These are phyloP conservation scores for Protodeltote pygarga DNA, from an alignment of 2,888 invertebrate genomes.

Conservation along the genomic window DNA sequence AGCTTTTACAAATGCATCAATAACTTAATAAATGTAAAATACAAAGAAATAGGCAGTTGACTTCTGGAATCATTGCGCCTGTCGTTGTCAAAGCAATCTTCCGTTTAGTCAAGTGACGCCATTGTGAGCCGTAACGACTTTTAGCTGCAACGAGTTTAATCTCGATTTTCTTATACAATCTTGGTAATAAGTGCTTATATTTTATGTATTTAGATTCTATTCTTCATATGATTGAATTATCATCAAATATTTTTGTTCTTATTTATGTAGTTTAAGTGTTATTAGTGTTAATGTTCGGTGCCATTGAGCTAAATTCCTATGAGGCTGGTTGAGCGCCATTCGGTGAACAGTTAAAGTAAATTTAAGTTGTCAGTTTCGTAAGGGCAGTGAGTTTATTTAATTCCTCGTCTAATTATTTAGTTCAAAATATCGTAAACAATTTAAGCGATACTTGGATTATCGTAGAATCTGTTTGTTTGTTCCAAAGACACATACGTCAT, in stretches of 20 bases:
- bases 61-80: constrained; percentile 52
- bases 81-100: constrained; percentile 71
- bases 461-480: constrained; percentile 16
- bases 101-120: constrained; percentile 90
- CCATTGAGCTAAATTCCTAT: constrained; percentile 90
- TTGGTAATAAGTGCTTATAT: constrained; percentile 76
- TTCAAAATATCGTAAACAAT: neutral
- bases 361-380: constrained; percentile 61
- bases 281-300: constrained; percentile 86
- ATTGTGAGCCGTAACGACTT: constrained; percentile 95
- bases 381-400: constrained; percentile 42
- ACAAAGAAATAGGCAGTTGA: constrained; percentile 47
- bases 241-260: constrained; percentile 78
- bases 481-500: constrained; percentile 27
- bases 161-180: constrained; percentile 90
- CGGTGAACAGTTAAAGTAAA: constrained; percentile 76
- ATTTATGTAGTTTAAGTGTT: constrained; percentile 73
- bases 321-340: constrained; percentile 90
- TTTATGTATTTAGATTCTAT: constrained; percentile 72
- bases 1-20: neutral
- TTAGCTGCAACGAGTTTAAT: constrained; percentile 88
- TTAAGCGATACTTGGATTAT: constrained; percentile 6
- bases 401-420: constrained; percentile 20
- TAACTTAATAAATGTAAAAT: neutral
- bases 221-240: constrained; percentile 73